Evolutionary conservation across 1,140 invertebrate species (phyloP).

Genomic region (Telenomus remus): DNA sequence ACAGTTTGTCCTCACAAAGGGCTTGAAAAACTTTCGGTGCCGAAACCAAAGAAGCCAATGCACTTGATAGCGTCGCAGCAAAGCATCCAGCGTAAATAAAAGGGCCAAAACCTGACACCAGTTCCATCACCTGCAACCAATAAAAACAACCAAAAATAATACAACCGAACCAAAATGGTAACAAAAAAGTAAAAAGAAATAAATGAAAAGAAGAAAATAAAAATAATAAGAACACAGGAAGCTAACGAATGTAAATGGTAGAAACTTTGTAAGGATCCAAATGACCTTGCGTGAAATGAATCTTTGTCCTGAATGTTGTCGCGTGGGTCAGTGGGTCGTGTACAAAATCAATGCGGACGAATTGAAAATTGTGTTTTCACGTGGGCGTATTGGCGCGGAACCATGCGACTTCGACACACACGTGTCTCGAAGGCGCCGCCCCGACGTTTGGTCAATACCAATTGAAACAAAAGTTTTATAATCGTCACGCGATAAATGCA

Average conservation of each 20-base stretch:
- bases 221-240: too few species aligned
- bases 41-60: constrained; percentile 94
- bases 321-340: constrained; percentile 47
- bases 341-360: constrained; percentile 50
- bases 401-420: constrained; percentile 8
- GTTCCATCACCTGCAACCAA: constrained; percentile 86
- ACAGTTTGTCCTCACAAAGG: constrained; percentile 95
- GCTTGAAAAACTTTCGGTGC: constrained; percentile 97
- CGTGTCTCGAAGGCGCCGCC: constrained; percentile 14
- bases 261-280: too few species aligned
- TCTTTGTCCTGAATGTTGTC: constrained; percentile 46
- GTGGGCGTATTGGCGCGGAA: constrained; percentile 40
- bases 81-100: constrained; percentile 97
- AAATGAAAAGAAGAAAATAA: constrained; percentile 4
- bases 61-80: constrained; percentile 96
- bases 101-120: constrained; percentile 91
- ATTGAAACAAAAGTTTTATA: not conserved
- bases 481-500: too few species aligned
- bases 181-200: constrained; percentile 4
- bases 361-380: constrained; percentile 48
- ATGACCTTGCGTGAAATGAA: constrained; percentile 27
- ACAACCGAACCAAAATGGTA: not conserved
- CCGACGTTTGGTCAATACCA: constrained; percentile 49
- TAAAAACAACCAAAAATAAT: not conserved
- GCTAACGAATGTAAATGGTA: too few species aligned